Base-by-base conservation (phyloP, 1,140 invertebrate genomes). In the Leguminivora glycinivorella region DNA sequence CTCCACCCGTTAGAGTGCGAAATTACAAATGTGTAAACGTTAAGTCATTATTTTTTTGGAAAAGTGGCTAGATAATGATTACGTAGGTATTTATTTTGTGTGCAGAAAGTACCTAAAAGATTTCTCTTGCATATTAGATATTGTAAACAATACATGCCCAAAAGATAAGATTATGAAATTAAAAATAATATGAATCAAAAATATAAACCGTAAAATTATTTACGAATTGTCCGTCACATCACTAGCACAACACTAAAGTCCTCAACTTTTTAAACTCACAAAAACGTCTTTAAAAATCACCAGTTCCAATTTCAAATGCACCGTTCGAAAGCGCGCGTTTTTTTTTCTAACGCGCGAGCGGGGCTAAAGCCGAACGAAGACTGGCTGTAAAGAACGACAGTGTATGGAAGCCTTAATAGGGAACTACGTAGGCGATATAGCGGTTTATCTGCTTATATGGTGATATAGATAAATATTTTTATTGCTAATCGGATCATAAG, bases 381-480 rank as follows among this genome's bases (percentile, higher is more conserved):
- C 75, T 77, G 75, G 56, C 67, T 47, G 25, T 17, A 31, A 56
- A 70, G 52, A 66, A 67, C 19, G 26, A 34, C 70, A 38, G 67
- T 70, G 69, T 43, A 70, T 58, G 56, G 75, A 74, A 77, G 76
- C 76, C 76, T 75, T 77, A 73, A 71, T 73, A 73, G 76, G 73
- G 40, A 34, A 70, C 72, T 71, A 71, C 24, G 73, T 72, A 69
- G 34, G 56, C 12, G 25, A 69, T 26, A 19, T 22, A 58, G 19
- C 7, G 29, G 14, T 12, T 12, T 38, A 38, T 38, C 10, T 29
- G 1, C 25, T 63, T 63, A 63, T 29, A 63, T 63, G 58, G 58
- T 31, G 58, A 63, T 63, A 63, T n/a, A 63, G 58, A 63, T 63
- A 63, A 63, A 63, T 63, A 63, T 63, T 63, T 60, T 63, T 63